Conservation (phyloP, 2,797 vertebrate species). For the Lithobates sylvaticus region DNA sequence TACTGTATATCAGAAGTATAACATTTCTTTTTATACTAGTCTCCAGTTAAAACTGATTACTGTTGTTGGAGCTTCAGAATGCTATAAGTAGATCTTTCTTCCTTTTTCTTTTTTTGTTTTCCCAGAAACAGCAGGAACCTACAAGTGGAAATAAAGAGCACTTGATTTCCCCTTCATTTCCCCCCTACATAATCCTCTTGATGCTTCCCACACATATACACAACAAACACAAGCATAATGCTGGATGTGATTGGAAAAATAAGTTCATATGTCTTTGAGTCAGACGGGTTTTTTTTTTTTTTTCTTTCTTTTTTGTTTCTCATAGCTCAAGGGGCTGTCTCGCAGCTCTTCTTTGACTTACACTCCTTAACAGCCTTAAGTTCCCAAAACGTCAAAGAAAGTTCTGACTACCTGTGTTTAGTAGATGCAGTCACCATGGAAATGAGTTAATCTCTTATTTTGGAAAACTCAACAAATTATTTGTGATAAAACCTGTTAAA, state of each 20-base stretch:
- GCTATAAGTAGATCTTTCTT: conserved; percentile 2
- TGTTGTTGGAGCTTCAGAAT: not conserved
- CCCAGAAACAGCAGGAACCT: conserved; percentile 23
- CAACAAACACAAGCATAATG: conserved; percentile 28
- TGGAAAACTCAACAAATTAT: not conserved
- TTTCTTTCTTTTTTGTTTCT: not conserved
- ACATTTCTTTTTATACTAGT: not conserved
- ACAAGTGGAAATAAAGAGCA: conserved; percentile 34
- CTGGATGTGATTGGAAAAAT: conserved; percentile 27
- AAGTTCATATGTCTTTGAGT: conserved; percentile 25
- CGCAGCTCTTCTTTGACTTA: not conserved
- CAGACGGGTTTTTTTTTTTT: not conserved
- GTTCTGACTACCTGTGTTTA: not conserved
- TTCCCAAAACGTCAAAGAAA: not conserved
- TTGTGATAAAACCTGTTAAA: not conserved
- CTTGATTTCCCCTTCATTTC: conserved; percentile 41
- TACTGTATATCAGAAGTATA: not conserved
- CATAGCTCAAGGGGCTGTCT: conserved; percentile 17
- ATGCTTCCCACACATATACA: conserved; percentile 45
- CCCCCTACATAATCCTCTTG: conserved; percentile 29
- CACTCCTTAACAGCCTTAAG: not conserved
- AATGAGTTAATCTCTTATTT: not conserved
- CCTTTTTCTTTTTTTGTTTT: not conserved
- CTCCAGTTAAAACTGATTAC: not conserved
- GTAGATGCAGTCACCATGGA: not conserved